phyloP scores from a whole-genome alignment of 2,113 vertebrate genomes.

The Barnardius zonarius region DNA sequence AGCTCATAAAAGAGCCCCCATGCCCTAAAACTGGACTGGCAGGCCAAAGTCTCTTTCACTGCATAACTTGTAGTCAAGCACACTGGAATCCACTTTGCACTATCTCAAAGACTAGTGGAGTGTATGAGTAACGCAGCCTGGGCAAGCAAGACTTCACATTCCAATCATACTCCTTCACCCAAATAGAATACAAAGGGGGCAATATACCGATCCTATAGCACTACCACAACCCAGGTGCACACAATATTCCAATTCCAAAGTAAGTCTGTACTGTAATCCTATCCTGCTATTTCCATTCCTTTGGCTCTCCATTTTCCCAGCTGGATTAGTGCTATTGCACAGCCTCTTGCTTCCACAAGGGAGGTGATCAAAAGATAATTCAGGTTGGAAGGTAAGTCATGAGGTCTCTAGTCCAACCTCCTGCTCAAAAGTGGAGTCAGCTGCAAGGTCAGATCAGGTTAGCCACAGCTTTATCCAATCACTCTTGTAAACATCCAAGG shows the following conservation, averaged over 20 bases:
- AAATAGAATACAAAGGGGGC: background rate
- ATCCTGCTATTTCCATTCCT: background rate
- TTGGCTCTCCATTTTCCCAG: background rate
- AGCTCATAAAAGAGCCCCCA: background rate
- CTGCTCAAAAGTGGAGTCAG: background rate
- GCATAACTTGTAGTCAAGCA: background rate
- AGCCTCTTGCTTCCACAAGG: background rate
- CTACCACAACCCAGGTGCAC: background rate
- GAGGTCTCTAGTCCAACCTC: background rate
- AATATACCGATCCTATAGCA: background rate
- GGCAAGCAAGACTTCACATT: background rate
- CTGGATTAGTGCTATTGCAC: background rate
- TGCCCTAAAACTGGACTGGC: background rate
- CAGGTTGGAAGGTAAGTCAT: background rate
- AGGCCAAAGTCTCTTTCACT: background rate
- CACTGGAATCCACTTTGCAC: background rate
- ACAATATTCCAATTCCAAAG: background rate
- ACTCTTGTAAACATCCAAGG: background rate
- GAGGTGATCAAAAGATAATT: background rate
- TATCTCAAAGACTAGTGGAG: background rate
- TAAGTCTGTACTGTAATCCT: background rate
- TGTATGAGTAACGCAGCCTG: background rate
- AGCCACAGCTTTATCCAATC: background rate
- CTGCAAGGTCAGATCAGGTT: background rate
- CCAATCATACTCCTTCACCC: background rate